Conservation (phyloP, 2,888 invertebrate species). For the Trissolcus japonicus region DNA sequence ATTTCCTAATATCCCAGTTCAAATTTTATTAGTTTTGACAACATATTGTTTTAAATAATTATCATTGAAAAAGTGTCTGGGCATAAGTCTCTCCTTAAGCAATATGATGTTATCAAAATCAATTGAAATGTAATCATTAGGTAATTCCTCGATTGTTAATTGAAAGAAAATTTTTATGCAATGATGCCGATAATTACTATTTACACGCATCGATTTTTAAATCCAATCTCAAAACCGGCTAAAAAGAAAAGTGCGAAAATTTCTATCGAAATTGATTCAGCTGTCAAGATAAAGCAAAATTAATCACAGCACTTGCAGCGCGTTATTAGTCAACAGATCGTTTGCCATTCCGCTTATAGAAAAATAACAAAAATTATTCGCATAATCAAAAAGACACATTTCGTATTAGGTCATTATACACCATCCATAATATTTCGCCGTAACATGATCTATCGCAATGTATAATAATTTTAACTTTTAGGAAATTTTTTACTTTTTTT, state of each 20-base stretch:
- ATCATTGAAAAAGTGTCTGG: no score
- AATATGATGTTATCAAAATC: background rate
- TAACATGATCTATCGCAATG: background rate
- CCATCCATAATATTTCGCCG: background rate
- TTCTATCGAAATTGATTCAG: slow-evolving; percentile 63
- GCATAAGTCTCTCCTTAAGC: background rate
- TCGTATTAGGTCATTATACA: background rate
- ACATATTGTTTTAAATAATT: no score
- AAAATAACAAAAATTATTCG: no score
- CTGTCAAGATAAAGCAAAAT: slow-evolving; percentile 64
- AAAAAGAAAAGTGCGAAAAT: slow-evolving; percentile 56
- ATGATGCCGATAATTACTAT: slow-evolving; percentile 8
- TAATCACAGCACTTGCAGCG: slow-evolving; percentile 57
- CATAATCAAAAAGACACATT: no score
- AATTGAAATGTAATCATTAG: no score
- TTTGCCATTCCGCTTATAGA: background rate
- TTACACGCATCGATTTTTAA: background rate
- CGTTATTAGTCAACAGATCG: background rate
- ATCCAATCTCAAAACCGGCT: background rate
- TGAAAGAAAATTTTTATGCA: background rate
- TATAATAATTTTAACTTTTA: background rate
- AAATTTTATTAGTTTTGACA: no score
- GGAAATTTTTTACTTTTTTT: background rate
- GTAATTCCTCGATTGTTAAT: background rate
- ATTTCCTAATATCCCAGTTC: no score